These are phyloP conservation scores for Syrmaticus mikado DNA, from an alignment of 2,113 vertebrate genomes.

Conservation along the genomic window DNA sequence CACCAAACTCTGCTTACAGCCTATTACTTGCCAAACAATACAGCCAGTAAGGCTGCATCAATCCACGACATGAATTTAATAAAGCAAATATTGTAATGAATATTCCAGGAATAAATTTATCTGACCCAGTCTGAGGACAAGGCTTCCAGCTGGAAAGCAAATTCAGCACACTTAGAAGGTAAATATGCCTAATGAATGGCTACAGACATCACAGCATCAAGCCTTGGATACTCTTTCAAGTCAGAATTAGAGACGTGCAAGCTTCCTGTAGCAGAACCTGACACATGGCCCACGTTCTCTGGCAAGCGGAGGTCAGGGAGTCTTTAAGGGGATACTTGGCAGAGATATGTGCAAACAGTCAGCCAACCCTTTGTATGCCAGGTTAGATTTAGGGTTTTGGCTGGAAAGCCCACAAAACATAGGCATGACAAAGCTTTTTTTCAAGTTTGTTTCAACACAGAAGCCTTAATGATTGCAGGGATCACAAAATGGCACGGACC, in stretches of 20 bases:
- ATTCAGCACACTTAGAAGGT: background rate
- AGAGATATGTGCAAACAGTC: background rate
- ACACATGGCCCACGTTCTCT: background rate
- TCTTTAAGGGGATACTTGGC: background rate
- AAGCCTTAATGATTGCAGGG: background rate
- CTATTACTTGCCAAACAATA: background rate
- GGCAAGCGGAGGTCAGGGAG: background rate
- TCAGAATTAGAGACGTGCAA: background rate
- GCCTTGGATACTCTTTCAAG: slow-evolving; percentile 13
- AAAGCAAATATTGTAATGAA: background rate
- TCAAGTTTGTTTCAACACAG: background rate
- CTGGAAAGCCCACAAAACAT: background rate
- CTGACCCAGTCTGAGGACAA: background rate
- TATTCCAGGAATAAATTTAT: background rate
- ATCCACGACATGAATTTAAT: background rate
- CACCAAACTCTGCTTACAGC: background rate
- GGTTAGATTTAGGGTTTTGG: background rate
- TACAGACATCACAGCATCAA: background rate
- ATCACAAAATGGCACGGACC: background rate
- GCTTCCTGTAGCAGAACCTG: background rate
- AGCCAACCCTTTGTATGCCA: background rate
- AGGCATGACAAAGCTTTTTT: background rate
- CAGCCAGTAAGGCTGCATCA: background rate
- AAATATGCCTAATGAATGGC: background rate
- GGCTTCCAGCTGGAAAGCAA: background rate